Percentiles rank a stretch among this genome's conserved stretches.
phyloP scores from a whole-genome alignment of 2,888 invertebrate genomes.

The Caenorhabditis uteleia region DNA sequence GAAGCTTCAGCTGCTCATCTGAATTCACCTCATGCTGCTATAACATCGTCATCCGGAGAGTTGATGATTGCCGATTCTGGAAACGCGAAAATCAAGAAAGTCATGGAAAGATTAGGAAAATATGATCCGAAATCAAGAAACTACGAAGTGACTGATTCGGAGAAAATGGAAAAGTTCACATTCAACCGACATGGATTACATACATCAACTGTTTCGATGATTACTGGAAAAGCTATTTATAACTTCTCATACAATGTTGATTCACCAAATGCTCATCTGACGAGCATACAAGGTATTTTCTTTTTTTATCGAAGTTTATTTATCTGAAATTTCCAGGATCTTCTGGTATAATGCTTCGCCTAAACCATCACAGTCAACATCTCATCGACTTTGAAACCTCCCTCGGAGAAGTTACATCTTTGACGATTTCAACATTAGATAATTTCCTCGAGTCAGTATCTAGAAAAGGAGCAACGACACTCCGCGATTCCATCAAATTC shows the following conservation, averaged over 20 bases:
- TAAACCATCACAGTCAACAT: slow-evolving; percentile 38
- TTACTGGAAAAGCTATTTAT: slow-evolving; percentile 89
- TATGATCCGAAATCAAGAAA: slow-evolving; percentile 73
- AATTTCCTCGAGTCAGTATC: slow-evolving; percentile 34
- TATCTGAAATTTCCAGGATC: slow-evolving; percentile 93
- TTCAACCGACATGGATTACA: slow-evolving; percentile 85
- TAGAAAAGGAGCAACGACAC: too few relatives aligned
- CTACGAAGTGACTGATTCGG: slow-evolving; percentile 84
- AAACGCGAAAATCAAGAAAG: slow-evolving; percentile 37
- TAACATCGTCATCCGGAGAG: slow-evolving; percentile 93
- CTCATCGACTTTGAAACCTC: slow-evolving; percentile 33
- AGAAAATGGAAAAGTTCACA: slow-evolving; percentile 62
- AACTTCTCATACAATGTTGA: slow-evolving; percentile 95
- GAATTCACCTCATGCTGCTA: slow-evolving; percentile 75
- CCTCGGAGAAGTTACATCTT: slow-evolving; percentile 25
- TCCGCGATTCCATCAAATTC: slow-evolving; percentile 31
- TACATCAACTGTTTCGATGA: slow-evolving; percentile 77
- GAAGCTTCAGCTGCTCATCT: slow-evolving; percentile 29
- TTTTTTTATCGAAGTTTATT: too few relatives aligned
- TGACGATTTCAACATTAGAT: slow-evolving; percentile 36
- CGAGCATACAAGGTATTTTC: slow-evolving; percentile 69
- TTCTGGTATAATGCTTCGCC: slow-evolving; percentile 81
- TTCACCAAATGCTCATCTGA: slow-evolving; percentile 86
- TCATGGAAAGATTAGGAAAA: slow-evolving; percentile 77
- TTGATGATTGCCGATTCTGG: slow-evolving; percentile 87